These are phyloP conservation scores for Neoseiulus cucumeris DNA, from an alignment of 1,140 invertebrate species.

Conservation along the genomic window DNA sequence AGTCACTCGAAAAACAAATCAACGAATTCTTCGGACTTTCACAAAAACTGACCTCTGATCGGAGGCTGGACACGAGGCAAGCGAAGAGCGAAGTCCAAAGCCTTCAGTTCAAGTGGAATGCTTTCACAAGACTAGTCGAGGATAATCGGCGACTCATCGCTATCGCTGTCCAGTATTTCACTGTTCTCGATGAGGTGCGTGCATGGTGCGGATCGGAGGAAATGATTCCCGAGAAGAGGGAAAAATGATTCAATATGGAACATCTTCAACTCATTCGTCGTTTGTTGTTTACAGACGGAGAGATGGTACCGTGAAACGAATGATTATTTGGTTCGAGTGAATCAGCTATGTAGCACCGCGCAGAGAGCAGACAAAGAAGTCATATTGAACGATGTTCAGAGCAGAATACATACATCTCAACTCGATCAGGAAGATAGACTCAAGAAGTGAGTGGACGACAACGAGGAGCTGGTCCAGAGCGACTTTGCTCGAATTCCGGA, in stretches of 20 bases:
- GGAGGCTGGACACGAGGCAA: slow-evolving; percentile 37
- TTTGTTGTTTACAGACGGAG: background rate
- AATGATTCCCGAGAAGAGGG: too few relatives aligned
- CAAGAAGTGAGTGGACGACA: background rate
- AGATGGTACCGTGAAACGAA: slow-evolving; percentile 3
- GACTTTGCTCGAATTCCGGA: too few relatives aligned
- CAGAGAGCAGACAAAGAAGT: slow-evolving; percentile 4
- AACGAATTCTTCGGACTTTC: slow-evolving; percentile 46
- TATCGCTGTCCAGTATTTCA: slow-evolving; percentile 36
- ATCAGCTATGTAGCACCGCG: background rate
- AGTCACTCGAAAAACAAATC: slow-evolving; percentile 50
- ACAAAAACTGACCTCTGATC: slow-evolving; percentile 38
- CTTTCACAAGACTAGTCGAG: slow-evolving; percentile 44
- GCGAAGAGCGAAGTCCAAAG: slow-evolving; percentile 41
- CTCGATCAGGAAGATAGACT: background rate
- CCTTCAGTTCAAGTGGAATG: slow-evolving; percentile 47
- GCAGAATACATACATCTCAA: background rate
- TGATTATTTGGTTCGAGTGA: background rate
- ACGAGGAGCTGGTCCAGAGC: too few relatives aligned
- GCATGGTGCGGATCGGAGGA: slow-evolving; percentile 13
- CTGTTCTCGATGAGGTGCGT: slow-evolving; percentile 36
- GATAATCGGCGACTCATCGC: slow-evolving; percentile 39
- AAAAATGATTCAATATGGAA: too few relatives aligned
- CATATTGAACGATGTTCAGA: background rate
- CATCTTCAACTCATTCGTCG: too few relatives aligned